Evolutionary conservation across 2,797 vertebrate species (phyloP).

Genomic region (Knipowitschia caucasica): DNA sequence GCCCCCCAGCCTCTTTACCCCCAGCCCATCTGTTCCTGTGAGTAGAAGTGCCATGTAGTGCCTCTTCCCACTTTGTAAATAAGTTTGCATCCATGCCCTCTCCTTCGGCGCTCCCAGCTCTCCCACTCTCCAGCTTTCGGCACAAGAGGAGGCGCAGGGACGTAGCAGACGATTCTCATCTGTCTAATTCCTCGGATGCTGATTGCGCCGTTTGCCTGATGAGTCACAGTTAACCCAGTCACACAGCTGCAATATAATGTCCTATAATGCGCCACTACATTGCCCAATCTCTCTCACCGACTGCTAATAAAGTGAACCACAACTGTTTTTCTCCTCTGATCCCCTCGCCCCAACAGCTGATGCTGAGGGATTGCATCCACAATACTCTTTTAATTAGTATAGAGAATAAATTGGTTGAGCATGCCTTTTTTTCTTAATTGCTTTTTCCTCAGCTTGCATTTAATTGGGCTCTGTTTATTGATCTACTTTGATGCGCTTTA

Average conservation of each 20-base stretch:
- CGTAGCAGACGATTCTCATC: slow-evolving; percentile 61
- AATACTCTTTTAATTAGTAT: slow-evolving; percentile 83
- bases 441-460: slow-evolving; percentile 78
- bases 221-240: slow-evolving; percentile 67
- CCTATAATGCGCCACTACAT: slow-evolving; percentile 35
- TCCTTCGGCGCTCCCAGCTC: slow-evolving; percentile 37
- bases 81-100: slow-evolving; percentile 38
- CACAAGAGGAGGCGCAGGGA: slow-evolving; percentile 54
- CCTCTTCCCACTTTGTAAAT: slow-evolving; percentile 29
- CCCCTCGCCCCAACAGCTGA: slow-evolving; percentile 75
- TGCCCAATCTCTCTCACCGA: slow-evolving; percentile 46
- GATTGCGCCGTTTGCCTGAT: slow-evolving; percentile 62
- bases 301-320: slow-evolving; percentile 72
- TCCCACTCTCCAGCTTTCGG: slow-evolving; percentile 35
- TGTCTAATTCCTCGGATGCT: slow-evolving; percentile 56
- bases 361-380: slow-evolving; percentile 80
- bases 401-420: slow-evolving; percentile 81
- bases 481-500: slow-evolving; percentile 81
- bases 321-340: slow-evolving; percentile 67
- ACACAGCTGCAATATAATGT: slow-evolving; percentile 62
- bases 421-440: slow-evolving; percentile 83
- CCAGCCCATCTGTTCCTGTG: slow-evolving; percentile 55
- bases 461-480: slow-evolving; percentile 84
- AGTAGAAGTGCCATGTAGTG: slow-evolving; percentile 41
- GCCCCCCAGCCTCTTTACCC: slow-evolving; percentile 37